Base-by-base conservation (phyloP, 2,797 vertebrate species). In the Syncerus caffer region DNA sequence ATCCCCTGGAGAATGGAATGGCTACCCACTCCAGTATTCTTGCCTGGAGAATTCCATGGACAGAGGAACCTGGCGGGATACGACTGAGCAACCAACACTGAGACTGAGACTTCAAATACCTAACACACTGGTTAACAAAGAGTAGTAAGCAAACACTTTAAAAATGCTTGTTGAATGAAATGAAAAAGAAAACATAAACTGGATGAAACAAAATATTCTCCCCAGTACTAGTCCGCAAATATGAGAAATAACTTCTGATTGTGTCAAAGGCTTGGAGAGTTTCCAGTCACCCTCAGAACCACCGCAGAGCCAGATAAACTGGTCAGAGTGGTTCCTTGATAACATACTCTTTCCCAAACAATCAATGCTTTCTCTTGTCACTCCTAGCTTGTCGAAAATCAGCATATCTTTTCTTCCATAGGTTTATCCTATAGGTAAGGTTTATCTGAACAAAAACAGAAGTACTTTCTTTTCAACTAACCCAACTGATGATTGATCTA, bases 361-460 rank as follows among this genome's bases (percentile, higher is more conserved):
- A 85, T 90, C 67, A 34, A 8, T 7, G 23, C 47, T 60, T 42
- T 85, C 64, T 90, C 93, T 91, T 85, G 76, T 53, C 38, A 85
- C 8, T 34, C 62, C 55, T 89, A 53, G 12, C 7, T 29, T 58
- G 17, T 45, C 15, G 1, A 51, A 51, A 10, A 90, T 88, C 74
- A 38, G 34, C 21, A 57, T 6, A 34, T 2, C 62, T 88, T 83
- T 95, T 58, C 86, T 82, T 92, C 84, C 71, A 17, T 4, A 91
- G 62, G 50, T 58, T 17, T 85, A 27, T 90, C 6, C 15, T 53
- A 89, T 71, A 62, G 14, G 47, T 62, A 80, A 93, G 42, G 67
- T 38, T 92, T 47, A 94, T 79, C 80, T 95, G 90, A 29, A 88
- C 21, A 95, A 79, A 93, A 58, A 82, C 76, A 92, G 34, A 87